phyloP scores from a whole-genome alignment of 2,797 vertebrate species.

The Poliocrania exsul region DNA sequence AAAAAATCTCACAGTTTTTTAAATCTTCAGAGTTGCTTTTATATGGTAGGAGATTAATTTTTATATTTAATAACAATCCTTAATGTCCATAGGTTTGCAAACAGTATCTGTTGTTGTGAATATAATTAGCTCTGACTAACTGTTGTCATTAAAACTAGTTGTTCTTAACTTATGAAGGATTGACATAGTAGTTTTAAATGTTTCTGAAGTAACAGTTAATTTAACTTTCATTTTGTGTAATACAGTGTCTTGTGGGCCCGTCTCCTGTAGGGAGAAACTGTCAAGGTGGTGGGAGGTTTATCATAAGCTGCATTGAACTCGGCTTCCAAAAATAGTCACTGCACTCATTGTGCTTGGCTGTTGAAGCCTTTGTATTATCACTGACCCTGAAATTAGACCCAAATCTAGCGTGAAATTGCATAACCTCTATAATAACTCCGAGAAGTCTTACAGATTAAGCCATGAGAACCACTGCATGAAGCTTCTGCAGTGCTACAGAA shows the following conservation, averaged over 20 bases:
- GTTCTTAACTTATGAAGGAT: not conserved
- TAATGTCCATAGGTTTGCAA: not conserved
- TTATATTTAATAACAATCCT: not conserved
- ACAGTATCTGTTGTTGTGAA: not conserved
- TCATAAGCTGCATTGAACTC: not conserved
- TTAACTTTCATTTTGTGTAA: not conserved
- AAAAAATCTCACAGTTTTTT: not conserved
- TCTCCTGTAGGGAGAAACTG: not conserved
- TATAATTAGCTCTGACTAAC: not conserved
- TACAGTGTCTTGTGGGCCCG: not conserved
- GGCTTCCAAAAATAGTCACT: not conserved
- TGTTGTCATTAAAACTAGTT: not conserved
- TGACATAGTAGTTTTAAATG: not conserved
- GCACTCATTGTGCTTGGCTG: not conserved
- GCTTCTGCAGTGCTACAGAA: not conserved
- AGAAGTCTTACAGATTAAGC: not conserved
- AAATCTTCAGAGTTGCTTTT: not conserved
- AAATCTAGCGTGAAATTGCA: not conserved
- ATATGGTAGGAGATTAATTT: not conserved
- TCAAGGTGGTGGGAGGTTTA: not conserved
- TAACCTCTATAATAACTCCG: not conserved
- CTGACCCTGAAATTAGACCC: not conserved
- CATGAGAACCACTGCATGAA: not conserved
- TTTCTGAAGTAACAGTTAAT: not conserved
- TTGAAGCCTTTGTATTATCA: not conserved